phyloP scores from a whole-genome alignment of 2,888 invertebrate species.

The Pheosia gnoma region DNA sequence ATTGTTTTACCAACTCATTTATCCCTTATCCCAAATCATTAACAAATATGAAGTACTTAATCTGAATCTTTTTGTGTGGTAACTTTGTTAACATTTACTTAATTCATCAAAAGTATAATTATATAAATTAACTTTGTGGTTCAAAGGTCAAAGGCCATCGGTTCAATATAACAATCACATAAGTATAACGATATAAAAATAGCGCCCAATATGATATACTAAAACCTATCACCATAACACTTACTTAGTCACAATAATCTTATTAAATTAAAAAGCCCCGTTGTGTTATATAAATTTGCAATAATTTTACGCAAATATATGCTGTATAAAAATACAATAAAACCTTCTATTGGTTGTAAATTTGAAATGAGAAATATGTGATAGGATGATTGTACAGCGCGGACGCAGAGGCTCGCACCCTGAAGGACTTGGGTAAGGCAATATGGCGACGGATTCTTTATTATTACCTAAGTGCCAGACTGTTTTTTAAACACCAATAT shows the following conservation, averaged over 20 bases:
- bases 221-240: conserved; percentile 6
- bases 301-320: conserved; percentile 20
- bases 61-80: too few relatives aligned
- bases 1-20: too few relatives aligned
- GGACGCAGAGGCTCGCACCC: conserved; percentile 10
- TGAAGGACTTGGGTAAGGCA: neutral
- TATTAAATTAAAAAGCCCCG: conserved; percentile 16
- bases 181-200: too few relatives aligned
- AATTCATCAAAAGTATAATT: too few relatives aligned
- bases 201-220: too few relatives aligned
- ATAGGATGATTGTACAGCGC: conserved; percentile 39
- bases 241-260: conserved; percentile 4
- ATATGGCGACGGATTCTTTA: neutral
- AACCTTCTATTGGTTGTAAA: conserved; percentile 52
- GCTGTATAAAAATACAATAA: conserved; percentile 27
- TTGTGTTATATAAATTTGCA: conserved; percentile 22
- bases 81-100: too few relatives aligned
- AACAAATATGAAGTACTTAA: too few relatives aligned
- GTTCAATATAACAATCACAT: neutral
- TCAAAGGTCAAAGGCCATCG: too few relatives aligned
- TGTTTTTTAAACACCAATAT: neutral
- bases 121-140: too few relatives aligned
- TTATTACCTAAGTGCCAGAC: neutral
- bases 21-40: too few relatives aligned
- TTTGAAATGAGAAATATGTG: conserved; percentile 52